phyloP scores from a whole-genome alignment of 92 coral and sea anemone species.

The Heliopora coerulea region DNA sequence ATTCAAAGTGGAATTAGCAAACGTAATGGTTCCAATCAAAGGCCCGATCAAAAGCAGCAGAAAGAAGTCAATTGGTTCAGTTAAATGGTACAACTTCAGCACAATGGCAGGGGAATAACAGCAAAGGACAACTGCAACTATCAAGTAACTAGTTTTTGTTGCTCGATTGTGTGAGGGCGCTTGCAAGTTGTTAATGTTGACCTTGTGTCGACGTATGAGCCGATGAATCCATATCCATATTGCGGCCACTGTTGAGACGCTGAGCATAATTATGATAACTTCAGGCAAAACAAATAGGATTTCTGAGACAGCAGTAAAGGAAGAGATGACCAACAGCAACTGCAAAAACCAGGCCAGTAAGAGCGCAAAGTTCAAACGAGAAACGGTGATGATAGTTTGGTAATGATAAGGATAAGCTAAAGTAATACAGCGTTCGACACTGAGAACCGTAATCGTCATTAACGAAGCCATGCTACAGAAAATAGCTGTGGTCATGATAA shows the following conservation, averaged over 20 bases:
- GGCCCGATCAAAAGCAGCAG: neutral
- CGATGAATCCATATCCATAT: slow-evolving; percentile 38
- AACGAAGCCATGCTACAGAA: slow-evolving; percentile 5
- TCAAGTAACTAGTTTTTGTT: slow-evolving; percentile 12
- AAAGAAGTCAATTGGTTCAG: neutral
- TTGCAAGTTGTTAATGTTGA: neutral
- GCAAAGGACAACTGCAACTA: slow-evolving; percentile 1
- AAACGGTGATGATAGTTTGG: neutral
- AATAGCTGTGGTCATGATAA: neutral
- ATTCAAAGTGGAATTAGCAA: neutral
- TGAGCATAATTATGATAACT: neutral
- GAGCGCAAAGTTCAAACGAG: slow-evolving; percentile 1
- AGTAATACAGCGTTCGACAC: slow-evolving; percentile 27
- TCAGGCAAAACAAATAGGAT: neutral
- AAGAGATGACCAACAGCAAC: neutral
- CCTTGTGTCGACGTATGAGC: slow-evolving; percentile 8
- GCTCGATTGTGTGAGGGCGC: neutral
- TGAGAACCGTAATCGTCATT: neutral
- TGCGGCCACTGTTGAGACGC: neutral
- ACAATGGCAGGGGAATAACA: slow-evolving; percentile 5
- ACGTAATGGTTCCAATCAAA: slow-evolving; percentile 2
- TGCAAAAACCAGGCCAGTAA: neutral
- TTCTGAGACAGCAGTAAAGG: neutral
- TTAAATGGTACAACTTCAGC: neutral
- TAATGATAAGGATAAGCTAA: slow-evolving; percentile 26